Percentiles rank a stretch among this genome's conserved stretches.
phyloP scores from a whole-genome alignment of 1,140 invertebrate genomes.

The Zaprionus kolodkinae region DNA sequence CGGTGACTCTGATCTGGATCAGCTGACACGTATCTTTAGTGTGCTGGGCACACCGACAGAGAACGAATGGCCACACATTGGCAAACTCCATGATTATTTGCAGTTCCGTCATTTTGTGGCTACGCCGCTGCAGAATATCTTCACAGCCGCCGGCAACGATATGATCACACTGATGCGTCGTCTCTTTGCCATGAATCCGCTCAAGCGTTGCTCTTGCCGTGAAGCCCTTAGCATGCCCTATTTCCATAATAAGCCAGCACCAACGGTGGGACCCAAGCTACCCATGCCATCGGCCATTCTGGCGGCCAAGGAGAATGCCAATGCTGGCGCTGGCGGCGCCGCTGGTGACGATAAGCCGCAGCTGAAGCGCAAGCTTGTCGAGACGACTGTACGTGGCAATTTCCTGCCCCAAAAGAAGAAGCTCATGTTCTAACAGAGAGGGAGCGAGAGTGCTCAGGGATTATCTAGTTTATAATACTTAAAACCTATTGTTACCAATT shows the following conservation, averaged over 20 bases:
- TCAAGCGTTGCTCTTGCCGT: conserved; percentile 92
- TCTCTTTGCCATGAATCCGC: conserved; percentile 93
- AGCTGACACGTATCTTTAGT: conserved; percentile 97
- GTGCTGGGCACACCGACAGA: conserved; percentile 96
- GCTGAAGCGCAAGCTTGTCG: conserved; percentile 62
- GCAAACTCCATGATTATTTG: conserved; percentile 95
- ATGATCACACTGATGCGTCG: conserved; percentile 93
- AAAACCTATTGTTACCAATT: not conserved
- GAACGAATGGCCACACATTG: conserved; percentile 96
- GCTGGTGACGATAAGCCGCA: conserved; percentile 58
- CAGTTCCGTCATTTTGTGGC: conserved; percentile 94
- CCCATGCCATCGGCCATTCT: conserved; percentile 88
- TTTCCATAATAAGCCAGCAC: conserved; percentile 95
- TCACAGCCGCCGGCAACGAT: conserved; percentile 97
- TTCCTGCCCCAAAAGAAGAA: conserved; percentile 63
- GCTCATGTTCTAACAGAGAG: conserved; percentile 52
- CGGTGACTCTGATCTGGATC: conserved; percentile 98
- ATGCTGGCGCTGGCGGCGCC: no score
- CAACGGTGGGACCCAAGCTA: conserved; percentile 91
- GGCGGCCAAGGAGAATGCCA: conserved; percentile 60
- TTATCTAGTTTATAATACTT: conserved; percentile 14
- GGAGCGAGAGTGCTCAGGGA: not conserved
- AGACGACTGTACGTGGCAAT: conserved; percentile 67
- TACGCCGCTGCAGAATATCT: conserved; percentile 95
- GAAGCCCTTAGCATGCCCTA: conserved; percentile 93